These are phyloP conservation scores for Euclidia mi DNA, from an alignment of 2,888 invertebrate species.

Conservation along the genomic window DNA sequence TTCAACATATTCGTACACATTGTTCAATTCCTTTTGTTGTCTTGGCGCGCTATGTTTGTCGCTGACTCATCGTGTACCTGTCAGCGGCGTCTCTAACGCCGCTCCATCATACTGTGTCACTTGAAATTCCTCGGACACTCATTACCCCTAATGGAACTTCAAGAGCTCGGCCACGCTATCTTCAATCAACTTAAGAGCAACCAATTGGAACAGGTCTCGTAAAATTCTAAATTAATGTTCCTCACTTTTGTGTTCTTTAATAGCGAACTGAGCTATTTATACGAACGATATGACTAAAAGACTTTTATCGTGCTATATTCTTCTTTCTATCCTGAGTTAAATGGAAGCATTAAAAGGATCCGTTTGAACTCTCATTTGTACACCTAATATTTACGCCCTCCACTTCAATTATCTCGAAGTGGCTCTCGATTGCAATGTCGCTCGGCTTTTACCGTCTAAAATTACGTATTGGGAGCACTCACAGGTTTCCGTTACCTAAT, in stretches of 20 bases:
- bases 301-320: constrained; percentile 61
- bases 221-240: constrained; percentile 59
- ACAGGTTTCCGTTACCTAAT: constrained; percentile 82
- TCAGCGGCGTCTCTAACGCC: constrained; percentile 77
- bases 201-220: constrained; percentile 61
- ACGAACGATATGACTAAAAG: constrained; percentile 62
- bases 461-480: constrained; percentile 73
- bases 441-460: constrained; percentile 74
- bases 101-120: constrained; percentile 81
- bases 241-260: constrained; percentile 50
- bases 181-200: constrained; percentile 70
- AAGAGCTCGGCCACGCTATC: constrained; percentile 70
- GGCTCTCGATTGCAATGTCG: constrained; percentile 66
- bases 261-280: constrained; percentile 49
- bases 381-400: constrained; percentile 54
- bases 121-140: constrained; percentile 77
- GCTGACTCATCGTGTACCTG: constrained; percentile 85
- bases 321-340: constrained; percentile 54
- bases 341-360: constrained; percentile 57
- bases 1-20: constrained; percentile 41
- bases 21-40: constrained; percentile 59
- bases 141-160: constrained; percentile 83
- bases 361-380: constrained; percentile 59
- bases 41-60: constrained; percentile 63
- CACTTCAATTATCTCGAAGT: constrained; percentile 71